Percentiles rank a stretch among this genome's conserved stretches.
These are phyloP conservation scores for Plagodis pulveraria DNA, from an alignment of 2,888 invertebrate species.

Conservation along the genomic window DNA sequence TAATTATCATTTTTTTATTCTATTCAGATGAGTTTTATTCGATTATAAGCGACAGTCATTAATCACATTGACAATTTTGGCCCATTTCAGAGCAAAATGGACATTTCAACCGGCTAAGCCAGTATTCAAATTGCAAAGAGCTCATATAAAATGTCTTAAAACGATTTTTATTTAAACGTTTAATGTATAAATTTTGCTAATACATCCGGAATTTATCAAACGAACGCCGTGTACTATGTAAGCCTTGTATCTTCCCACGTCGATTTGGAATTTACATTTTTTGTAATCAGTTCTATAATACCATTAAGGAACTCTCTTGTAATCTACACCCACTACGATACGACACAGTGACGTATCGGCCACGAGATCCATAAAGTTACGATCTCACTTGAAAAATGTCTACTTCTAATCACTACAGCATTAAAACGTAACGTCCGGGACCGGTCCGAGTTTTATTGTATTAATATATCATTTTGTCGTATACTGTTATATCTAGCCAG, in stretches of 20 bases:
- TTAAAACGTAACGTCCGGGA: conserved; percentile 67
- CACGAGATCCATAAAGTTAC: conserved; percentile 40
- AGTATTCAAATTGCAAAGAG: conserved; percentile 31
- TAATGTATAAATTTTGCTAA: conserved; percentile 27
- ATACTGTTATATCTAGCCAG: conserved; percentile 57
- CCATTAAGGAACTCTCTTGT: conserved; percentile 59
- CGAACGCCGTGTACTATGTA: conserved; percentile 19
- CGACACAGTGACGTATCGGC: conserved; percentile 57
- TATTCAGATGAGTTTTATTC: neutral
- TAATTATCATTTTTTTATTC: no score
- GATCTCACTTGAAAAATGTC: conserved; percentile 65
- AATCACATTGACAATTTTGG: conserved; percentile 12
- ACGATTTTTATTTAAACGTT: conserved; percentile 17
- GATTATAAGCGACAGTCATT: neutral
- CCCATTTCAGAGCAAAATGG: conserved; percentile 8
- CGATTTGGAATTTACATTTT: conserved; percentile 50
- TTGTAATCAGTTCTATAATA: conserved; percentile 55
- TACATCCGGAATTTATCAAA: conserved; percentile 28
- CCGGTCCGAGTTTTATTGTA: conserved; percentile 64
- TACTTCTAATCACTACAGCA: conserved; percentile 70
- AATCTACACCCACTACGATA: conserved; percentile 65
- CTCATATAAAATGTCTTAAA: conserved; percentile 25
- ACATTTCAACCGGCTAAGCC: conserved; percentile 15
- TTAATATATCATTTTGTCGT: conserved; percentile 73
- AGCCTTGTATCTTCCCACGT: conserved; percentile 30